phyloP scores from a whole-genome alignment of 2,113 vertebrate genomes.

The Sturnus vulgaris region DNA sequence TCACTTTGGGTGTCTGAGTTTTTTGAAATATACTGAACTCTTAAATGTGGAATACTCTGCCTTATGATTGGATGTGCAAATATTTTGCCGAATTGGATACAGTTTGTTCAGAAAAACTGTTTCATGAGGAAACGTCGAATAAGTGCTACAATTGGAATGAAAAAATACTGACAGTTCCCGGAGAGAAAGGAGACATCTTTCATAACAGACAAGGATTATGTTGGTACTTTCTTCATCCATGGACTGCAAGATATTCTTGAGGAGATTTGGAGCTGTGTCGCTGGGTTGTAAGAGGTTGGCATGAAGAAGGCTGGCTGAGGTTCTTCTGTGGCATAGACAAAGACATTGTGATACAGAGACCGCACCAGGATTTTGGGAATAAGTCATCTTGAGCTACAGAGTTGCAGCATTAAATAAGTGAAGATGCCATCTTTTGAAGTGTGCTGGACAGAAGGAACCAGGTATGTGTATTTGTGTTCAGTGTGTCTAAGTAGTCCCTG shows the following conservation, averaged over 20 bases:
- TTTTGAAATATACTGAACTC: not conserved
- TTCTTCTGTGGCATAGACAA: not conserved
- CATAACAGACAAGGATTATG: not conserved
- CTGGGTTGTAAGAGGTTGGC: not conserved
- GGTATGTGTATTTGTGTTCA: conserved; percentile 7
- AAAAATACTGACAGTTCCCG: fast-evolving
- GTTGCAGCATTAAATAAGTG: not conserved
- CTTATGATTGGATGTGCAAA: not conserved
- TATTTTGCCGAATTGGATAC: not conserved
- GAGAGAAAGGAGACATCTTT: not conserved
- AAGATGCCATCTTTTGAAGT: not conserved
- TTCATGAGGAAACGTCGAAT: not conserved
- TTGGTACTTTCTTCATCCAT: not conserved
- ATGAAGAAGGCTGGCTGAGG: not conserved
- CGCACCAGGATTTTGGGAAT: not conserved
- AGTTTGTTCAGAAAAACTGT: not conserved
- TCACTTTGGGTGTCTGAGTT: not conserved
- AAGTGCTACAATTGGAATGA: not conserved
- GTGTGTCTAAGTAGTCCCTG: not conserved
- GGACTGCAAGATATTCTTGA: not conserved
- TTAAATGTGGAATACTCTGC: not conserved
- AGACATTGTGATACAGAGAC: not conserved
- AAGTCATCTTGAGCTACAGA: not conserved
- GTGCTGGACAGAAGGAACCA: not conserved
- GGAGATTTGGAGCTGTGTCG: fast-evolving